Conservation (phyloP, 2,888 invertebrate genomes). For the Chrysodeixis includens region DNA sequence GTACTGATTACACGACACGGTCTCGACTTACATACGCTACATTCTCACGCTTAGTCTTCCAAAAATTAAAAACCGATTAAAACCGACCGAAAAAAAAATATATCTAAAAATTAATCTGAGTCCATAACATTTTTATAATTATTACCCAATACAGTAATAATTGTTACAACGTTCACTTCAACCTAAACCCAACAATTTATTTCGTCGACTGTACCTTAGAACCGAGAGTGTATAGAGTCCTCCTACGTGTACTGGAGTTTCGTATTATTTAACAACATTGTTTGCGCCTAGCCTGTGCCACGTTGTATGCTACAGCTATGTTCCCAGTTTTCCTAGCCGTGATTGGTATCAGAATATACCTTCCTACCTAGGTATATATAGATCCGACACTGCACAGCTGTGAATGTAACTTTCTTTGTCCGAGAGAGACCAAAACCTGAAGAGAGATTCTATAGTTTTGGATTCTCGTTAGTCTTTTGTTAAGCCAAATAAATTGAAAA, state of each 20-base stretch:
- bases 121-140: no score
- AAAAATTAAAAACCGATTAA: no score
- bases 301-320: not conserved
- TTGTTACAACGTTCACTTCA: not conserved
- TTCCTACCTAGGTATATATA: not conserved
- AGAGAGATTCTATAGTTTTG: not conserved
- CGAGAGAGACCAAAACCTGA: not conserved
- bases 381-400: not conserved
- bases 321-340: not conserved
- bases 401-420: not conserved
- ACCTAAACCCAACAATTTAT: not conserved
- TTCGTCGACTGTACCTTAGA: not conserved
- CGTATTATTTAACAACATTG: not conserved
- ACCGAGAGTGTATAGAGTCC: not conserved
- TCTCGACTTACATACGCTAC: no score
- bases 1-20: no score
- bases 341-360: not conserved
- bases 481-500: no score
- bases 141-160: no score
- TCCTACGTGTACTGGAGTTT: not conserved
- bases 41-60: no score
- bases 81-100: no score
- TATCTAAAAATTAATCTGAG: no score
- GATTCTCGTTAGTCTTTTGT: no score
- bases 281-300: slow-evolving; percentile 1